Conservation (phyloP, 2,888 invertebrate genomes). For the Euclidia mi region DNA sequence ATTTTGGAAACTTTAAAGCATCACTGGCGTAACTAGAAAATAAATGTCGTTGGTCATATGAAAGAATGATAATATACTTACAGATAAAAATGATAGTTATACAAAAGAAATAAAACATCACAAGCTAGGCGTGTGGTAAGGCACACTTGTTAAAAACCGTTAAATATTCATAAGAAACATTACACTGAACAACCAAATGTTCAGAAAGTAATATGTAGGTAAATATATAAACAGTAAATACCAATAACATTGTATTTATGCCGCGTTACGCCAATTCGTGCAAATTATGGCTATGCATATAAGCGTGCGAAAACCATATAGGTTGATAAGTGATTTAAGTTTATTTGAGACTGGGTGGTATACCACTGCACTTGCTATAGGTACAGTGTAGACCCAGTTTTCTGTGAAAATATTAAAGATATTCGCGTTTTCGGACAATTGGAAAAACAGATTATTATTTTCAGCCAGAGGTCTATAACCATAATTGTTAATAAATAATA, state of each 20-base stretch:
- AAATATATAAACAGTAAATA: no score
- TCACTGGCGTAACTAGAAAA: slow-evolving; percentile 10
- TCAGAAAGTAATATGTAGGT: neutral
- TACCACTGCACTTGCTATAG: no score
- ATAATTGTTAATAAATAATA: no score
- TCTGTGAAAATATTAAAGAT: neutral
- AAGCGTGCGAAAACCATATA: no score
- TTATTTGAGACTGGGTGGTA: no score
- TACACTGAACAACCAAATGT: neutral
- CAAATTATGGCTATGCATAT: neutral
- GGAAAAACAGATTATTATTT: no score
- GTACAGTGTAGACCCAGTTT: neutral
- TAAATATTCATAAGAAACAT: neutral
- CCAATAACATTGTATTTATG: no score
- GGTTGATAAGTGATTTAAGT: no score
- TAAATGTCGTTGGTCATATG: neutral
- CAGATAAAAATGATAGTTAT: slow-evolving; percentile 3
- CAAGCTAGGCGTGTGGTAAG: slow-evolving; percentile 10
- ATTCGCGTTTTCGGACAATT: neutral
- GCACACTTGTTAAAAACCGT: slow-evolving; percentile 3
- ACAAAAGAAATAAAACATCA: slow-evolving; percentile 4
- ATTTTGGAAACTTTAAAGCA: neutral
- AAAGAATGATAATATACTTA: neutral
- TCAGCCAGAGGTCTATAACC: no score
- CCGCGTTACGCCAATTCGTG: slow-evolving; percentile 9